Conservation (phyloP, 2,797 vertebrate species). For the Xenopus petersii region DNA sequence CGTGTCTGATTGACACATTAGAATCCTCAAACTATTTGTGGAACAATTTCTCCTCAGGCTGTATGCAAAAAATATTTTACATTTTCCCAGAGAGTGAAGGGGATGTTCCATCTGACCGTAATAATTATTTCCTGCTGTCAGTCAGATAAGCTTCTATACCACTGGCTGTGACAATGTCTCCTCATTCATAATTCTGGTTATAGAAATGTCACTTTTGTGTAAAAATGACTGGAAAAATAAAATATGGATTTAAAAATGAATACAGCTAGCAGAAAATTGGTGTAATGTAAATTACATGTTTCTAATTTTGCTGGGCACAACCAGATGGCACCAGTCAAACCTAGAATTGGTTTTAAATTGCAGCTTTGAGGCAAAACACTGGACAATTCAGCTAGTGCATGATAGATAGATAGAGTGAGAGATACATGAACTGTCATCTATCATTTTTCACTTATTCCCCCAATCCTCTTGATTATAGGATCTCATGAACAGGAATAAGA, state of each 20-base stretch:
- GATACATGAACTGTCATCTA: too few species aligned
- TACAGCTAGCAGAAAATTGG: constrained; percentile 15
- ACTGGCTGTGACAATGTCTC: constrained; percentile 27
- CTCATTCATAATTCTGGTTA: constrained; percentile 38
- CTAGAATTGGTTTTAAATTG: too few species aligned
- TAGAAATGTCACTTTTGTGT: constrained; percentile 27
- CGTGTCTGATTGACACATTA: constrained; percentile 40
- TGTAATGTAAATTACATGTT: constrained; percentile 14
- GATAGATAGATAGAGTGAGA: too few species aligned
- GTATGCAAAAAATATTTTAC: constrained; percentile 35
- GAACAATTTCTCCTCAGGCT: constrained; percentile 44
- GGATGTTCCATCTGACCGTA: constrained; percentile 42
- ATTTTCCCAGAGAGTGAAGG: constrained; percentile 40
- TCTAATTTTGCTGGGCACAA: constrained; percentile 9
- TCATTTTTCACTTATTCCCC: too few species aligned
- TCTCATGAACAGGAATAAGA: too few species aligned
- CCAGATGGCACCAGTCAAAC: constrained; percentile 33
- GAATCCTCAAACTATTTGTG: constrained; percentile 41
- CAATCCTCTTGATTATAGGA: too few species aligned
- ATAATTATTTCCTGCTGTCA: constrained; percentile 42
- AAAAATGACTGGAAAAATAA: constrained; percentile 19
- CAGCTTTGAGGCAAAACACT: too few species aligned
- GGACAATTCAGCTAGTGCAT: too few species aligned
- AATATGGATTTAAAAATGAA: constrained; percentile 24
- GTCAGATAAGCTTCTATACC: constrained; percentile 23